Evolutionary conservation across 2,797 vertebrate genomes (phyloP), one percentile per base, ranked within the genome.

Genomic region (Sylvilagus floridanus): DNA sequence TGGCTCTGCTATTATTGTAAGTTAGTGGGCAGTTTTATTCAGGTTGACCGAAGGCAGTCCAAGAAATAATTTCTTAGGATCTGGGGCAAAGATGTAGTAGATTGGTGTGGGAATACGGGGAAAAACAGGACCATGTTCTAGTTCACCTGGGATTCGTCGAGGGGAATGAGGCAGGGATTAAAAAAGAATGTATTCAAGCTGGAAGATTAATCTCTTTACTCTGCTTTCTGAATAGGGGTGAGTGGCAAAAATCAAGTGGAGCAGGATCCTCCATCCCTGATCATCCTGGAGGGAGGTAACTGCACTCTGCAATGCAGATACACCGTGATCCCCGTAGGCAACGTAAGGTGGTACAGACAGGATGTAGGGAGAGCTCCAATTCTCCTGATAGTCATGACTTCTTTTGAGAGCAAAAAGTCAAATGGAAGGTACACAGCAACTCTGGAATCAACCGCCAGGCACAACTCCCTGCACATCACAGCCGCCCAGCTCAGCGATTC

Each of bases 311-410:
- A 81, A 5, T 92, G 90, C 65, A 90, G 79, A 71, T 94, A 60
- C 14, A 60, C 68, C 2, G 37, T 63, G 32, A 76, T 3, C 24
- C 47, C 68, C 10, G 62, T 86, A 28, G 72, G 32, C 69, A 90
- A 75, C 24, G n/a, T 95, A 32, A 94, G 65, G 22, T 97, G 96
- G 96, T 97, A 93, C 77, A 91, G 73, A 35, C 94, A 94, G 54
- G 42, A 52, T 12, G 0, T 24, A 10, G 75, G 83, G 28, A 93
- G 30, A 77, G 32, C 82, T 16, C 72, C 14, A 2, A 28, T 86
- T 50, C 7, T 22, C 22, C 30, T 98, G 81, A n/a, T 54, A 28
- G 7, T 76, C 30, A n/a, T 94, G 50, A 54, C 0, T 28, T 9
- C 32, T 17, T 10, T 2, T 0, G 32, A 37, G 0, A 92, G 22